phyloP scores from a whole-genome alignment of 2,888 invertebrate genomes.

The Pachymerium ferrugineum region DNA sequence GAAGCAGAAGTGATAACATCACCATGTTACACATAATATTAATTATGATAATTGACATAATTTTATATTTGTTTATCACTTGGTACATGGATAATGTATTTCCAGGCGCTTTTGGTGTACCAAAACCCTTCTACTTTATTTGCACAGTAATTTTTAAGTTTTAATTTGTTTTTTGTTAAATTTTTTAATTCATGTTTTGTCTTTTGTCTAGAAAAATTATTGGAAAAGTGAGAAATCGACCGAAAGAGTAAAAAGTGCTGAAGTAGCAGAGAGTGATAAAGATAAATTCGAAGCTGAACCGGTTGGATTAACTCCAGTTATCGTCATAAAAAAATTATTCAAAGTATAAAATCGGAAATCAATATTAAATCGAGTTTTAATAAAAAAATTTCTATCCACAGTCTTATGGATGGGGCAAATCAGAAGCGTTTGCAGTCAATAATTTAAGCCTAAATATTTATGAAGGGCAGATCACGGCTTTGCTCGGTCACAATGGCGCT shows the following conservation, averaged over 20 bases:
- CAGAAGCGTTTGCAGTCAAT: constrained; percentile 56
- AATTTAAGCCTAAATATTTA: constrained; percentile 73
- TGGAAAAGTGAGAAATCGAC: background rate
- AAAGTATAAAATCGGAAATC: constrained; percentile 41
- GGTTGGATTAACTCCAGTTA: constrained; percentile 45
- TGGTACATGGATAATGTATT: constrained; percentile 58
- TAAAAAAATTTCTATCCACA: constrained; percentile 37
- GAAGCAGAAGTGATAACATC: background rate
- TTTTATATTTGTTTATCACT: constrained; percentile 54
- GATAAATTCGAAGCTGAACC: constrained; percentile 47
- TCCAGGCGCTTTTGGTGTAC: constrained; percentile 65
- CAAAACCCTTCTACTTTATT: constrained; percentile 60
- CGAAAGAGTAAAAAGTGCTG: background rate
- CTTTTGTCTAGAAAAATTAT: background rate
- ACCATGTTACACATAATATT: constrained; percentile 42
- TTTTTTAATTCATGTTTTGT: background rate
- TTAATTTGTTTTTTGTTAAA: background rate
- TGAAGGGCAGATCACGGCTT: constrained; percentile 78
- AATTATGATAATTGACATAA: constrained; percentile 52
- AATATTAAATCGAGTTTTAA: too few relatives aligned
- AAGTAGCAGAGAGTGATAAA: constrained; percentile 31
- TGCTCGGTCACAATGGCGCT: constrained; percentile 79
- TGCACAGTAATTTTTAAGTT: constrained; percentile 51
- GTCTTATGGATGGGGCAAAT: background rate
- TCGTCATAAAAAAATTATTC: constrained; percentile 44